phyloP scores from a whole-genome alignment of 2,113 vertebrate species.

The Gracilinanus agilis region DNA sequence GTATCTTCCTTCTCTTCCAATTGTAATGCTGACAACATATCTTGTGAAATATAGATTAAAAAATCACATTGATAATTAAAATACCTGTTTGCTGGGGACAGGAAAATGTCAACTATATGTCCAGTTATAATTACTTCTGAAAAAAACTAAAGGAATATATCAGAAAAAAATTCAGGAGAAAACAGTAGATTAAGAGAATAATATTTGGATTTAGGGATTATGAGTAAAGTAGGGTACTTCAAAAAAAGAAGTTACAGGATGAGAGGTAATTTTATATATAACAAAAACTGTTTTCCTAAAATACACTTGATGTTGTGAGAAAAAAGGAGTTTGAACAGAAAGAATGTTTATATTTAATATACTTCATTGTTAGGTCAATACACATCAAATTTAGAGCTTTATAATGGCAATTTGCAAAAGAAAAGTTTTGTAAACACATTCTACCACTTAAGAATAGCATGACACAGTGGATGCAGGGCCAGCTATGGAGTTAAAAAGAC shows the following conservation, averaged over 20 bases:
- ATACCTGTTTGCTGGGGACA: background rate
- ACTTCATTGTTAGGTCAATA: conserved; percentile 15
- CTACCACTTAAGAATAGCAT: conserved; percentile 5
- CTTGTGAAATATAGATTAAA: conserved; percentile 79
- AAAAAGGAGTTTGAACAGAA: conserved; percentile 40
- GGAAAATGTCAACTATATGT: conserved; percentile 39
- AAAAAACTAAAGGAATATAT: conserved; percentile 25
- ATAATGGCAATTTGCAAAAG: background rate
- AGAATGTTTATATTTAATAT: conserved; percentile 4
- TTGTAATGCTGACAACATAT: conserved; percentile 85
- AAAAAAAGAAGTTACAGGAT: background rate
- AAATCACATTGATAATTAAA: conserved; percentile 12
- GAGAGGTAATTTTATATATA: background rate
- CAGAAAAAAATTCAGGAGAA: background rate
- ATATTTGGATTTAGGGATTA: background rate
- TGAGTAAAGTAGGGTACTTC: background rate
- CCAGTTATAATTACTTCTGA: conserved; percentile 28
- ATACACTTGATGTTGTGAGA: background rate
- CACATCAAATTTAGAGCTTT: background rate
- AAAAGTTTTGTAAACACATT: background rate
- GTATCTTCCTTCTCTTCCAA: conserved; percentile 84
- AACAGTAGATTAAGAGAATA: conserved; percentile 46
- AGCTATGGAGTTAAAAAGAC: background rate
- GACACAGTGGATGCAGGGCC: background rate
- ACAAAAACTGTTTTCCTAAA: background rate